Evolutionary conservation across 2,797 vertebrate genomes (phyloP), one percentile per base, ranked within the genome.

Genomic region (Helarctos malayanus): DNA sequence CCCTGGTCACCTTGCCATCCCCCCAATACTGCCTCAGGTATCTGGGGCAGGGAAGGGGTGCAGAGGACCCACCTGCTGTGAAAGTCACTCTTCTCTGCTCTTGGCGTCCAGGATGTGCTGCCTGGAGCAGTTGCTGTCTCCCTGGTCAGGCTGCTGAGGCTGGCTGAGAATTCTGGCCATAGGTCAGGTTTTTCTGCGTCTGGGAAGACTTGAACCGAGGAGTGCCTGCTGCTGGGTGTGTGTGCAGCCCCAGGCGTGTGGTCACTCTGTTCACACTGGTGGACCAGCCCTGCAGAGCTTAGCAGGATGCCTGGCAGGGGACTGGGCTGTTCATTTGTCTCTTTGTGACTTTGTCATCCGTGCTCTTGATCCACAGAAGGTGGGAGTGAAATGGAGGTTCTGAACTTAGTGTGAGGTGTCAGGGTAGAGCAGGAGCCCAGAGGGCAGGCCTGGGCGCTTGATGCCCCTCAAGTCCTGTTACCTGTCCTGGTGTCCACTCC

Each of bases 11-110:
- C 38, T 9, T 57, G 76, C 35, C 47, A 2, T 13, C 47, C n/a
- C 88, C 29, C 29, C 3, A 0, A 7, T 45, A 54, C 3, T 12
- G 45, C n/a, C 35, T 2, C 1, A 1, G 59, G 41, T 25, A 19
- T 19, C 7, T 3, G 32, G 21, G 71, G 15, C 35, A 32, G 38
- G 75, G 41, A 80, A 19, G 29, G 47, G 23, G 76, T 76, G 27
- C 45, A 16, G 29, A 87, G 16, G 25, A 15, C 79, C 65, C 16
- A 2, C 14, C 16, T 12, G 11, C 7, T 1, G 2, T 32, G 38
- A 32, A 54, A 63, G 56, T 61, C 47, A 0, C 38, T 32, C 49
- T 7, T 14, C 38, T 23, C 61, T 69, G 35, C 29, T 49, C 54
- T 45, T 18, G n/a, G 49, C 4, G 7, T 38, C 2, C 23, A 13